Evolutionary conservation across 2,888 invertebrate species (phyloP).

Genomic region (Panzeria rudis): DNA sequence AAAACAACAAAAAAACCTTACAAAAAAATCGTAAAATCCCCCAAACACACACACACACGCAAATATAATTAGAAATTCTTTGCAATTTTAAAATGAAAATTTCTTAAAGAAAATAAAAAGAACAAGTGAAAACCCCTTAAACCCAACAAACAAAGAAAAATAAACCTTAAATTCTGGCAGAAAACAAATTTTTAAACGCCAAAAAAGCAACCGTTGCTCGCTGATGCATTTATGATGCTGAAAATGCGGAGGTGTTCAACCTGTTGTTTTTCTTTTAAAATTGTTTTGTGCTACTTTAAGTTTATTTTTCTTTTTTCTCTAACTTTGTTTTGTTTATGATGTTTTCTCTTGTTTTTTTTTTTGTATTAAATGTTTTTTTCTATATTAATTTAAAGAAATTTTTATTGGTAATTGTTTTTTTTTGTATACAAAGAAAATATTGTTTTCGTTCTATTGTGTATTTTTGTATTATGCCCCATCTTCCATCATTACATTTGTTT

Average conservation of each 20-base stretch:
- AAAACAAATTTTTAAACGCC: neutral
- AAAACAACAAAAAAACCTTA: conserved; percentile 78
- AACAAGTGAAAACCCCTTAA: conserved; percentile 26
- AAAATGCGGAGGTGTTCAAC: conserved; percentile 80
- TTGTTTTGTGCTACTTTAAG: conserved; percentile 6
- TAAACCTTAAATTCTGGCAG: conserved; percentile 8
- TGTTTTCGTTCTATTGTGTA: conserved; percentile 15
- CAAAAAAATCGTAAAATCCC: conserved; percentile 75
- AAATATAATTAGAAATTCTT: conserved; percentile 69
- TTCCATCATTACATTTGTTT: conserved; percentile 72
- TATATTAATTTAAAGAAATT: conserved; percentile 14
- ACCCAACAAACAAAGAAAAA: conserved; percentile 18
- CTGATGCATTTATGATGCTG: conserved; percentile 81
- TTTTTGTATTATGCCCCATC: conserved; percentile 55
- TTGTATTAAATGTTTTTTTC: neutral
- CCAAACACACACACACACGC: conserved; percentile 64
- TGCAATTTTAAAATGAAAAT: conserved; percentile 38
- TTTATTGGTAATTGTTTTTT: conserved; percentile 34
- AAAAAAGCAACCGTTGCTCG: conserved; percentile 75
- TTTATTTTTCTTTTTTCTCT: conserved; percentile 27
- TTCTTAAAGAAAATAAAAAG: conserved; percentile 13
- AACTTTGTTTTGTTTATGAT: conserved; percentile 29
- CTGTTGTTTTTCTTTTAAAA: conserved; percentile 65
- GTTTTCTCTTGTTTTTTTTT: conserved; percentile 19
- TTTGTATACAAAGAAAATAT: conserved; percentile 34